Percentiles rank a stretch among this genome's conserved stretches.
These are phyloP conservation scores for Choloepus hoffmanni DNA, from an alignment of 2,113 vertebrate genomes.

Conservation along the genomic window DNA sequence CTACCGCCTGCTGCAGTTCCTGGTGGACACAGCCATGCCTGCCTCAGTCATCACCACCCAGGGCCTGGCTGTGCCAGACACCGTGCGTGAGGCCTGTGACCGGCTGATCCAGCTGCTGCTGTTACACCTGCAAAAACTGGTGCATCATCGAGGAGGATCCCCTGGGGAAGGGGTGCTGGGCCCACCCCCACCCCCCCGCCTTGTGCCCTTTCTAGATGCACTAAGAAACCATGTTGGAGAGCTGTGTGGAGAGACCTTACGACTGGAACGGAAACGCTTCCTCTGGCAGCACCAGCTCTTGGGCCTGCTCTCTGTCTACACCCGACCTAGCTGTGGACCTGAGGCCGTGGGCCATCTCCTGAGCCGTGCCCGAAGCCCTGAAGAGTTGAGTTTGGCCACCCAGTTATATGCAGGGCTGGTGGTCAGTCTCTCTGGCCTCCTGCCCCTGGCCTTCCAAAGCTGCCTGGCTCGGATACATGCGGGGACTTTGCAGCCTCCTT, in stretches of 20 bases:
- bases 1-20: slow-evolving; percentile 91
- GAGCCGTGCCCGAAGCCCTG: slow-evolving; percentile 90
- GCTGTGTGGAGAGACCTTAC: slow-evolving; percentile 92
- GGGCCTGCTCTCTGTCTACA: slow-evolving; percentile 92
- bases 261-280: slow-evolving; percentile 93
- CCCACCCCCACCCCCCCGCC: slow-evolving; percentile 83
- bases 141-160: slow-evolving; percentile 87
- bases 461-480: slow-evolving; percentile 93
- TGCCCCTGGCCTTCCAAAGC: slow-evolving; percentile 89
- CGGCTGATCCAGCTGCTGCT: slow-evolving; percentile 94
- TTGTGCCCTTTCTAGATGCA: slow-evolving; percentile 94
- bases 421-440: slow-evolving; percentile 90
- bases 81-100: slow-evolving; percentile 94
- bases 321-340: slow-evolving; percentile 91
- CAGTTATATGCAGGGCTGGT: slow-evolving; percentile 92
- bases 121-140: slow-evolving; percentile 94
- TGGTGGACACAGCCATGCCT: slow-evolving; percentile 94
- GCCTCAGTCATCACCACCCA: slow-evolving; percentile 93
- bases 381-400: slow-evolving; percentile 93
- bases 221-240: slow-evolving; percentile 90
- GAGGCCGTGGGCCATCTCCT: slow-evolving; percentile 94
- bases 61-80: slow-evolving; percentile 90
- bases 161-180: slow-evolving; percentile 72
- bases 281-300: slow-evolving; percentile 96
- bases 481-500: slow-evolving; percentile 87